Percentiles rank a stretch among this genome's conserved stretches.
These are phyloP conservation scores for Tachyglossus aculeatus DNA, from an alignment of 2,797 vertebrate species.

Conservation along the genomic window DNA sequence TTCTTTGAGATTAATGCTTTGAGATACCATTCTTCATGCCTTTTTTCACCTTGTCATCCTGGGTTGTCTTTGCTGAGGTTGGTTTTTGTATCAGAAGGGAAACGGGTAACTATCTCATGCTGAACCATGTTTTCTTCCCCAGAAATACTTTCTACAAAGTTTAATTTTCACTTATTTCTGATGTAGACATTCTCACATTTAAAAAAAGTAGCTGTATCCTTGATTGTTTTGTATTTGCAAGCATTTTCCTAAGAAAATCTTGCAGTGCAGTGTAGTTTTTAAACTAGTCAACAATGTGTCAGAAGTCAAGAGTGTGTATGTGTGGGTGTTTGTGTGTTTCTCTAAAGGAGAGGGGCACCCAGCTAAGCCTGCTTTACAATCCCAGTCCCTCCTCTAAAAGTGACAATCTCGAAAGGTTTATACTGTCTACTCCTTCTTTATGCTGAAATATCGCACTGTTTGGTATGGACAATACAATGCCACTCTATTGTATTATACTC, in stretches of 20 bases:
- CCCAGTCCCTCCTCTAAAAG: too few relatives aligned
- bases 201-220: neutral
- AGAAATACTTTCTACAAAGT: constrained; percentile 17
- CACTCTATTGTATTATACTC: too few relatives aligned
- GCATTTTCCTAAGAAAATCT: neutral
- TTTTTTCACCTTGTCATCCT: constrained; percentile 44
- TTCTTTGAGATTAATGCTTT: constrained; percentile 48
- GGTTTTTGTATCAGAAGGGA: constrained; percentile 50
- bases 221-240: constrained; percentile 1
- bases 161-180: constrained; percentile 24
- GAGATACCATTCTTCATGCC: constrained; percentile 47
- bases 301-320: neutral
- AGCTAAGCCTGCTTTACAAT: too few relatives aligned
- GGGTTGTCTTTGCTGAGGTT: constrained; percentile 28
- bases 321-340: too few relatives aligned
- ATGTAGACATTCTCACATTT: neutral
- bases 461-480: too few relatives aligned
- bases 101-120: constrained; percentile 68
- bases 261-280: constrained; percentile 15
- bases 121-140: constrained; percentile 14
- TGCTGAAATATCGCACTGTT: too few relatives aligned
- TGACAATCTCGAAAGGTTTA: too few relatives aligned
- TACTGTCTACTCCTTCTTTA: too few relatives aligned
- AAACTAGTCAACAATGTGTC: constrained; percentile 6
- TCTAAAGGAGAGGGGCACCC: too few relatives aligned